phyloP scores from a whole-genome alignment of 2,113 vertebrate genomes.

The Sakesphorus luctuosus region DNA sequence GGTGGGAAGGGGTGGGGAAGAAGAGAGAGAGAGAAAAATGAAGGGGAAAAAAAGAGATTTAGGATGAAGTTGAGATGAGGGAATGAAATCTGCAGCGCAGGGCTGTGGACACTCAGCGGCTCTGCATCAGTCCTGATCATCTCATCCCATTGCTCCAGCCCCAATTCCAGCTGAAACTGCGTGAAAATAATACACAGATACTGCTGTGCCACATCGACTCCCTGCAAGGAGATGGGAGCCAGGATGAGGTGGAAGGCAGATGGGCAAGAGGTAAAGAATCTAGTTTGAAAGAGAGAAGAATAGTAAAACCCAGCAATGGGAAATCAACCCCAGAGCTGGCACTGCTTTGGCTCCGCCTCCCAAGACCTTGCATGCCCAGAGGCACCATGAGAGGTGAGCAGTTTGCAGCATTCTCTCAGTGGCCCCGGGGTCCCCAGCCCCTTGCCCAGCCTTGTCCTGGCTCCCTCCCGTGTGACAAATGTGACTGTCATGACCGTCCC shows the following conservation, averaged over 20 bases:
- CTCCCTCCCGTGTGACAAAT: background rate
- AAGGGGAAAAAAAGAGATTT: background rate
- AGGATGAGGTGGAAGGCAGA: background rate
- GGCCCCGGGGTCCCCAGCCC: too few relatives aligned
- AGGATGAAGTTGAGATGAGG: background rate
- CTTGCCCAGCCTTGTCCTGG: background rate
- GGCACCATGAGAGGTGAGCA: background rate
- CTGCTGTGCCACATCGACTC: background rate
- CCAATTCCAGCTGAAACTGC: background rate
- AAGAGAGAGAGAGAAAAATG: too few relatives aligned
- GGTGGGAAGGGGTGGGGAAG: too few relatives aligned
- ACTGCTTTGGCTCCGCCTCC: background rate
- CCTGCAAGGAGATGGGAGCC: background rate
- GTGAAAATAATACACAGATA: background rate
- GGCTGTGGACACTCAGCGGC: fast-evolving
- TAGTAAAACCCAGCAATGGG: background rate
- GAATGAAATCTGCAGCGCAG: fast-evolving
- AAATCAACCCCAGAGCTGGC: background rate
- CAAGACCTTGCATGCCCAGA: background rate
- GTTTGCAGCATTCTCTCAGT: background rate
- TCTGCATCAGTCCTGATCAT: background rate
- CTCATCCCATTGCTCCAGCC: background rate
- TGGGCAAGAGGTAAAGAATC: background rate
- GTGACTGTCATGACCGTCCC: background rate
- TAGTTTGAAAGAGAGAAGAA: background rate